Base-by-base conservation (phyloP, 1,140 invertebrate species). In the Drosophila sp. region DNA sequence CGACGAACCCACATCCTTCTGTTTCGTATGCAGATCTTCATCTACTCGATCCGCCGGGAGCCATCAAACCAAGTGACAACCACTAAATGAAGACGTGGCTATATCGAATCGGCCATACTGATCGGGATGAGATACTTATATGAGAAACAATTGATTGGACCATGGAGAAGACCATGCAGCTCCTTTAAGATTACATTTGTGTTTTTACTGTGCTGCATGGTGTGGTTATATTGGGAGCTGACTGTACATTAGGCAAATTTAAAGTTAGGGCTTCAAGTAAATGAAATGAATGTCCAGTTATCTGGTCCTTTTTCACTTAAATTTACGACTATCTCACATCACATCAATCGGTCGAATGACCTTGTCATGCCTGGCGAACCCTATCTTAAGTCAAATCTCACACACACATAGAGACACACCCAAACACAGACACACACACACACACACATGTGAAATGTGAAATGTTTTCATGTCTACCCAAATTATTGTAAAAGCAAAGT, bases 391-490 rank as follows among this genome's bases (percentile, higher is more conserved):
- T 23, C 58, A 60, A 40, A 41, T 60, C 55, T 57, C 27, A 33
- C 5, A 10, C 38, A 35, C 35, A 38, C 10, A 27, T 25, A 40
- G 25, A 60, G 27, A 61, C 35, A 38, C 57, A 60, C 57, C 38
- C 57, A 58, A 11, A 63, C 50, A 68, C 41, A 40, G 11, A 41
- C 23, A 35, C 17, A 60, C 56, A 25, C 57, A 65, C 54, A 25
- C 57, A 65, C 54, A 76, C 66, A 76, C 32, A 65, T 17, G 17
- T 17, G 17, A 17, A 17, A 17, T 17, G 17, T 27, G 44, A 76
- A 76, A 80, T 76, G 70, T 69, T 76, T 80, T 70, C 44, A 67
- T 72, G 78, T 57, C 40, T 33, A 62, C 10, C 57, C 66, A 57
- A 57, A 63, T 41, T 57, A 76, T 70, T 76, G 63, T 62, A 67